Evolutionary conservation across 1,140 invertebrate genomes (phyloP).

Genomic region (Hyles vespertilio): DNA sequence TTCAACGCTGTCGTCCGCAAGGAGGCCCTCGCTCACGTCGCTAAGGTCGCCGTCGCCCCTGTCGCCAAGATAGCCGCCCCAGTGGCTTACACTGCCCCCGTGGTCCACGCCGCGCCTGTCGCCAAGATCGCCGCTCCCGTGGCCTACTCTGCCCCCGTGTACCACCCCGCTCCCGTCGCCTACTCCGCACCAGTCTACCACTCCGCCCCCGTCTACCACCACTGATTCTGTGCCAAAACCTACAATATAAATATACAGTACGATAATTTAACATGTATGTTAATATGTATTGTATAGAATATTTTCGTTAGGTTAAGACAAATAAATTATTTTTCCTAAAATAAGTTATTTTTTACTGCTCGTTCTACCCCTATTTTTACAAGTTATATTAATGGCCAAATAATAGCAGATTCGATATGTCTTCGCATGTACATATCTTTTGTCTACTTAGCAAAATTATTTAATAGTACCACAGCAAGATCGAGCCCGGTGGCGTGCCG

Average conservation of each 20-base stretch:
- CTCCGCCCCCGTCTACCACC: conserved; percentile 40
- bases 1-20: conserved; percentile 72
- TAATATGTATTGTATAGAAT: conserved; percentile 17
- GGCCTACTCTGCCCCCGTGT: conserved; percentile 25
- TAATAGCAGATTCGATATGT: too few species aligned
- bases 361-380: too few species aligned
- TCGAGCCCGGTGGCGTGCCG: too few species aligned
- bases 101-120: conserved; percentile 28
- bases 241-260: conserved; percentile 20
- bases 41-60: conserved; percentile 37
- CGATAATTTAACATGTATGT: conserved; percentile 21
- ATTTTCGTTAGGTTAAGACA: conserved; percentile 29
- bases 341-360: conserved; percentile 9
- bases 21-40: conserved; percentile 31
- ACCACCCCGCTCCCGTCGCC: conserved; percentile 40
- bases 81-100: conserved; percentile 57
- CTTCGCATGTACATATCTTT: too few species aligned
- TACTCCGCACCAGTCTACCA: conserved; percentile 17
- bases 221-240: conserved; percentile 54
- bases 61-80: conserved; percentile 33
- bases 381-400: too few species aligned
- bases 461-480: too few species aligned
- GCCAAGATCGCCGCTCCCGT: conserved; percentile 29
- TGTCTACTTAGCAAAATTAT: too few species aligned
- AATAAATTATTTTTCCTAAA: conserved; percentile 45